These are phyloP conservation scores for Meteorus sp. DNA, from an alignment of 1,140 invertebrate genomes.

Conservation along the genomic window DNA sequence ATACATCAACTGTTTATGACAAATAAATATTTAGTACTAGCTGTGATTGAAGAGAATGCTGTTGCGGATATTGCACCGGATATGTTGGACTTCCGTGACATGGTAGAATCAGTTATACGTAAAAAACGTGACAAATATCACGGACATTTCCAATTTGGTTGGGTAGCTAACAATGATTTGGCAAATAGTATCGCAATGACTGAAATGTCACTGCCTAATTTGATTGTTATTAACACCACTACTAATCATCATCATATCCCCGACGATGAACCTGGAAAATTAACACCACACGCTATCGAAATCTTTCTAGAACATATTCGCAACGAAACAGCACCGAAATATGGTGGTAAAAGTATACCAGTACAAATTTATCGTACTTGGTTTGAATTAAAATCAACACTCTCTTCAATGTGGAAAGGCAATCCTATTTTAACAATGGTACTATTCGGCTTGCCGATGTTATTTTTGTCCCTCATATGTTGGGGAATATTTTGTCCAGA, in stretches of 20 bases:
- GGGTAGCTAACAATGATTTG: constrained; percentile 82
- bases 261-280: constrained; percentile 76
- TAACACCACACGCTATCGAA: constrained; percentile 78
- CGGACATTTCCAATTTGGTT: constrained; percentile 87
- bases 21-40: constrained; percentile 85
- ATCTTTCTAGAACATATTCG: constrained; percentile 76
- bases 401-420: constrained; percentile 85
- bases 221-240: constrained; percentile 87
- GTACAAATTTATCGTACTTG: constrained; percentile 74
- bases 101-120: constrained; percentile 81
- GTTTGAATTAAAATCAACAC: constrained; percentile 74
- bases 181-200: constrained; percentile 91
- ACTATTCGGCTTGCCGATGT: constrained; percentile 84
- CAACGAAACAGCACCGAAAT: constrained; percentile 74
- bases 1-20: constrained; percentile 81
- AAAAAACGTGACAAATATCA: constrained; percentile 78
- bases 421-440: constrained; percentile 88
- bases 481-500: constrained; percentile 94
- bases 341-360: constrained; percentile 77
- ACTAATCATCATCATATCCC: constrained; percentile 90
- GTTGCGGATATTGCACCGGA: constrained; percentile 77
- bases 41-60: constrained; percentile 86
- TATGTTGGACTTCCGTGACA: constrained; percentile 82
- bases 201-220: constrained; percentile 77
- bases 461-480: constrained; percentile 90